A percentile compares a stretch with the other conserved stretches of the same genome.
Evolutionary conservation across 1,140 invertebrate genomes (phyloP).

Genomic region (Araneus ventricosus): DNA sequence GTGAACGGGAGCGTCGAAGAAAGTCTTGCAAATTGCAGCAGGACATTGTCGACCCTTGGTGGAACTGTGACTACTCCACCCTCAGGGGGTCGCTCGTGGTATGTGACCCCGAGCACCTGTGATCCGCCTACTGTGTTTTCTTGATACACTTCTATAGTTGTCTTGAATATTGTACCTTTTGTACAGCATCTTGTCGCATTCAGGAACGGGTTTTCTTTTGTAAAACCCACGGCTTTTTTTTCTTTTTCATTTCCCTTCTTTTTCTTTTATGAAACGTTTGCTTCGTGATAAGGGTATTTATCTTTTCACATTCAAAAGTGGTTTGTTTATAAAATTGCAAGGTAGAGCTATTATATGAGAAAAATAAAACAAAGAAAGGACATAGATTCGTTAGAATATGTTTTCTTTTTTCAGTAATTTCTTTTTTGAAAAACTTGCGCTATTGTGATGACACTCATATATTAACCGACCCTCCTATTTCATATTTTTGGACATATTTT

Average conservation of each 20-base stretch:
- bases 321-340: constrained; percentile 60
- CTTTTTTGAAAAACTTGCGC: not conserved
- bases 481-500: not conserved
- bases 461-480: not conserved
- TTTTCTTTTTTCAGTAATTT: not conserved
- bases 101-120: constrained; percentile 67
- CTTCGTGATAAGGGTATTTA: constrained; percentile 46
- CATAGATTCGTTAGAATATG: constrained; percentile 30
- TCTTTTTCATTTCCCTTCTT: not conserved
- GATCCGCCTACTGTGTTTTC: constrained; percentile 68
- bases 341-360: constrained; percentile 31
- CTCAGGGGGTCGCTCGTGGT: constrained; percentile 47
- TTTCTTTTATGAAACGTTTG: constrained; percentile 20
- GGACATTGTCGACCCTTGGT: constrained; percentile 68
- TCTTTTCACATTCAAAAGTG: constrained; percentile 62
- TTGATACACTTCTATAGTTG: constrained; percentile 71
- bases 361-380: constrained; percentile 52
- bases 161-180: constrained; percentile 60
- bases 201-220: constrained; percentile 64
- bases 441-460: not conserved
- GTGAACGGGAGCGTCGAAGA: constrained; percentile 68
- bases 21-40: constrained; percentile 57
- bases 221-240: constrained; percentile 29
- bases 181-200: constrained; percentile 57
- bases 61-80: constrained; percentile 70